Base-by-base conservation (phyloP, 2,797 vertebrate species). In the Channa striata region DNA sequence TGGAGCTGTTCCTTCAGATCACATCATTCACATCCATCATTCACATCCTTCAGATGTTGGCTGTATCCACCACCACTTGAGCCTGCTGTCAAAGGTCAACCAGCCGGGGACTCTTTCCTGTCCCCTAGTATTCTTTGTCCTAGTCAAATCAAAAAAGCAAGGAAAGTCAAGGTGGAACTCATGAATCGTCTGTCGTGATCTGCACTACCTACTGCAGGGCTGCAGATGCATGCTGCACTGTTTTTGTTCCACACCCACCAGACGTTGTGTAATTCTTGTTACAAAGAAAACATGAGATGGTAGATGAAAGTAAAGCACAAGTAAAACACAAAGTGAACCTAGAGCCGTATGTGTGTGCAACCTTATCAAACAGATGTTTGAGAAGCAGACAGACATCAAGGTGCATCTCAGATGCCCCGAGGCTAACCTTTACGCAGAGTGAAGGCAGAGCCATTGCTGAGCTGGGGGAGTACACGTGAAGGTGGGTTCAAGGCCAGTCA, bases 41-140 rank as follows among this genome's bases (percentile, higher is more conserved):
- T n/a, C n/a, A n/a, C 74, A 56, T 56, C 47, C 19, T 68, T 71
- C 78, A 87, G 64, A 81, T 83, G 80, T 66, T 62, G 21, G 34
- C 17, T 72, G 56, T 53, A 39, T 77, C 62, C n/a, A n/a, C 30
- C 37, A 73, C 20, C 36, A 43, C n/a, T n/a, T n/a, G n/a, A n/a
- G n/a, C 25, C 51, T 80, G 63, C 66, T 73, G 71, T 76, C 63
- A 77, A 37, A 77, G 72, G 80, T 77, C 52, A 72, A 21, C 12
- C 23, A 50, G 47, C 65, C 56, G 68, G 40, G 50, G 39, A 69
- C 62, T 75, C 33, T 40, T 12, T 68, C 59, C 46, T 47, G 42
- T 37, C 14, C 52, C 14, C 30, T 2, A 23, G 6, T 46, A 71
- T 82, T 72, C 67, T 78, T 61, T 52, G 68, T 50, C 54, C 20